phyloP scores from a whole-genome alignment of 2,797 vertebrate genomes.

The Megaceryle alcyon region DNA sequence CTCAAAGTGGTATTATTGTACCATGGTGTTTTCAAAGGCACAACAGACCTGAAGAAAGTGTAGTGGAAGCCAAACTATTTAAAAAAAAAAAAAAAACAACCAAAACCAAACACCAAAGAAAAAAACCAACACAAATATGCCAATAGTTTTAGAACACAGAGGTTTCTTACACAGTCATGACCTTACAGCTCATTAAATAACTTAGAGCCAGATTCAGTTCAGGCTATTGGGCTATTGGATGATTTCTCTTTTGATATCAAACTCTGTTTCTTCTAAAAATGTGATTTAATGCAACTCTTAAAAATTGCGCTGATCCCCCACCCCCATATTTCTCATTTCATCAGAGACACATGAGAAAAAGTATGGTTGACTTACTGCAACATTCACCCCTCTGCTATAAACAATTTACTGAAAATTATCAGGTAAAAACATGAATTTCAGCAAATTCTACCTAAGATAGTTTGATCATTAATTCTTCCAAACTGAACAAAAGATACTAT shows the following conservation, averaged over 20 bases:
- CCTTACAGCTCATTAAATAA: not conserved
- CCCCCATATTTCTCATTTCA: not conserved
- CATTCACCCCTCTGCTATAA: not conserved
- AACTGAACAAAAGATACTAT: not conserved
- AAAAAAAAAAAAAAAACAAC: no score
- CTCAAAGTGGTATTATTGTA: not conserved
- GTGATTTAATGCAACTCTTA: not conserved
- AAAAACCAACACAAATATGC: not conserved
- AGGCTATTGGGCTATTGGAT: not conserved
- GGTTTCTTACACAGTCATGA: not conserved
- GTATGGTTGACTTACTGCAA: not conserved
- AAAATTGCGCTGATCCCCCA: not conserved
- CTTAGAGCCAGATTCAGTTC: not conserved
- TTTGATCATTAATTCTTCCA: not conserved
- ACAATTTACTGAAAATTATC: constrained; percentile 39
- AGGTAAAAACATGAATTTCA: constrained; percentile 47
- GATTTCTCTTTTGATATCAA: not conserved
- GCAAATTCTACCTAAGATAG: not conserved
- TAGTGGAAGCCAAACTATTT: not conserved
- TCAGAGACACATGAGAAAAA: not conserved
- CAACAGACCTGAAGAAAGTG: not conserved
- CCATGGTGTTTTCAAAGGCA: not conserved
- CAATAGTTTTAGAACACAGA: not conserved
- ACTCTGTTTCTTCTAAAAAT: not conserved
- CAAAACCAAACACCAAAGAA: not conserved